Conservation (phyloP, 2,113 vertebrate genomes). For the Oncorhynchus nerka region DNA sequence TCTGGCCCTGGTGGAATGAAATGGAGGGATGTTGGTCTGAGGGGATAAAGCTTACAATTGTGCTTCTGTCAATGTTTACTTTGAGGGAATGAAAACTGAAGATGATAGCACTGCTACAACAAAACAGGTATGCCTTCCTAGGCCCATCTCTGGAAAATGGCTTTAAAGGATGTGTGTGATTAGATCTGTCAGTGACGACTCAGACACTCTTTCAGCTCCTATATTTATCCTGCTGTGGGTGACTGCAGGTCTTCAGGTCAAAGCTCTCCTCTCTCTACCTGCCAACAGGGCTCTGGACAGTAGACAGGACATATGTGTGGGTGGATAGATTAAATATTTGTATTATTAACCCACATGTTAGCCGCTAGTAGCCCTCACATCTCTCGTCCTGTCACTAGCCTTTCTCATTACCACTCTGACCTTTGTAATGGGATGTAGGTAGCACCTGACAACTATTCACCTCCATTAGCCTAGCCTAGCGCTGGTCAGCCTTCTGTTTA, state of each 20-base stretch:
- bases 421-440: not conserved
- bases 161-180: slow-evolving; percentile 56
- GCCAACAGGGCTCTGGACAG: slow-evolving; percentile 41
- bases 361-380: slow-evolving; percentile 31
- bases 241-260: slow-evolving; percentile 60
- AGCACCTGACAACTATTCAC: not conserved
- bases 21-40: slow-evolving; percentile 40
- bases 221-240: slow-evolving; percentile 63
- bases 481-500: not conserved
- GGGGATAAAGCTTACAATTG: slow-evolving; percentile 35
- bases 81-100: slow-evolving; percentile 35
- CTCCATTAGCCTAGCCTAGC: not conserved
- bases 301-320: slow-evolving; percentile 52
- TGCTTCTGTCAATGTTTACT: slow-evolving; percentile 49
- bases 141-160: slow-evolving; percentile 40
- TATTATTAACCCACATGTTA: slow-evolving; percentile 44
- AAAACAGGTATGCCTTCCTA: slow-evolving; percentile 31
- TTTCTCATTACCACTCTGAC: slow-evolving; percentile 23
- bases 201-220: slow-evolving; percentile 48
- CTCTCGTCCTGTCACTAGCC: slow-evolving; percentile 8
- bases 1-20: slow-evolving; percentile 27
- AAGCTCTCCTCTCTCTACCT: slow-evolving; percentile 52
- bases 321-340: slow-evolving; percentile 41
- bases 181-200: slow-evolving; percentile 66
- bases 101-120: slow-evolving; percentile 21